Percentiles rank a stretch among this genome's conserved stretches.
phyloP scores from a whole-genome alignment of 2,888 invertebrate genomes.

The Myopa tessellatipennis region DNA sequence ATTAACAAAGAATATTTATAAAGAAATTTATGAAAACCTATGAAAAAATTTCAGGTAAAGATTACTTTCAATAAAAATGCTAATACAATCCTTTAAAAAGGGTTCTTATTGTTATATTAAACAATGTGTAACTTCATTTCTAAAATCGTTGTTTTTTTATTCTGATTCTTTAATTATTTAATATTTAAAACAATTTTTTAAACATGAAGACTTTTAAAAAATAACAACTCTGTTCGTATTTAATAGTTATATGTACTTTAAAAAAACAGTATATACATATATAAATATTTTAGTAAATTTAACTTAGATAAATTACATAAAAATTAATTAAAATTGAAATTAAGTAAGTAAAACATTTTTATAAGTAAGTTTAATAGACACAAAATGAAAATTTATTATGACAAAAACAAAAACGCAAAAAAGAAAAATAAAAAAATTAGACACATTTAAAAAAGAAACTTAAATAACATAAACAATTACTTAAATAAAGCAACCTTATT shows the following conservation, averaged over 20 bases:
- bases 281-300: too few relatives aligned
- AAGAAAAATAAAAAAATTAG: slow-evolving; percentile 24
- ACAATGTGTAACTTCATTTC: too few relatives aligned
- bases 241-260: too few relatives aligned
- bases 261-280: too few relatives aligned
- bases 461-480: background rate
- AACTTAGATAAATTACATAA: background rate
- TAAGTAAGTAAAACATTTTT: slow-evolving; percentile 13
- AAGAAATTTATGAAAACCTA: background rate
- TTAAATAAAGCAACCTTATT: slow-evolving; percentile 6
- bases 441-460: slow-evolving; percentile 13
- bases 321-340: slow-evolving; percentile 9
- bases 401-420: slow-evolving; percentile 22
- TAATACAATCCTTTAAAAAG: too few relatives aligned
- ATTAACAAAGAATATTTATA: background rate
- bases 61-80: too few relatives aligned
- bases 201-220: too few relatives aligned
- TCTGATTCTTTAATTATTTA: too few relatives aligned
- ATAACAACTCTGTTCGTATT: too few relatives aligned
- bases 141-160: too few relatives aligned
- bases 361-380: slow-evolving; percentile 7
- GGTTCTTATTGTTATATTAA: too few relatives aligned
- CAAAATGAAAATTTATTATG: background rate
- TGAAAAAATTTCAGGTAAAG: background rate
- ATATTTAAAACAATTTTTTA: too few relatives aligned